phyloP scores from a whole-genome alignment of 2,888 invertebrate species.

The Drosophila barbarae region DNA sequence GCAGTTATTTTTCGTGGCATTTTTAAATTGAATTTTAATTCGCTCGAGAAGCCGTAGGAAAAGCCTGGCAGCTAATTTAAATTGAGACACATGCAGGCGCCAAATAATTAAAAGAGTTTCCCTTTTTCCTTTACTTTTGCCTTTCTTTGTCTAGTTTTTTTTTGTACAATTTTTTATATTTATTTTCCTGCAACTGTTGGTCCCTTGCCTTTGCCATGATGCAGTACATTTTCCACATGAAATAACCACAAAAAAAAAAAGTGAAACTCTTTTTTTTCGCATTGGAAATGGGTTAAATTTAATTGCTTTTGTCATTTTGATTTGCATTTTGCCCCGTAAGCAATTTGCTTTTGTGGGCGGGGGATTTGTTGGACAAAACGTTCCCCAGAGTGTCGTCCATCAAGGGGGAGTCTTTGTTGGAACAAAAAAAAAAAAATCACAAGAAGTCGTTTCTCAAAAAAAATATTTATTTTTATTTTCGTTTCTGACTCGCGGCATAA shows the following conservation, averaged over 20 bases:
- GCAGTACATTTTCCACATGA: constrained; percentile 77
- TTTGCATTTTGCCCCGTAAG: constrained; percentile 71
- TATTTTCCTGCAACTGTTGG: constrained; percentile 62
- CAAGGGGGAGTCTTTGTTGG: constrained; percentile 39
- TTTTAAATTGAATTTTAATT: constrained; percentile 76
- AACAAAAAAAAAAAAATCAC: constrained; percentile 2
- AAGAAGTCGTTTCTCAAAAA: constrained; percentile 55
- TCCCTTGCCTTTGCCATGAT: constrained; percentile 59
- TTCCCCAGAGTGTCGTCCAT: constrained; percentile 68
- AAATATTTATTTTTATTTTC: constrained; percentile 42
- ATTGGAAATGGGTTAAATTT: constrained; percentile 75
- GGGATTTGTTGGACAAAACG: constrained; percentile 51
- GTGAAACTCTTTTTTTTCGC: constrained; percentile 51
- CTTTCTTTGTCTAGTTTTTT: constrained; percentile 21
- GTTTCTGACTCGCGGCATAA: constrained; percentile 54
- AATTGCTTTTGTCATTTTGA: constrained; percentile 76
- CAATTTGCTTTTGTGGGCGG: constrained; percentile 57
- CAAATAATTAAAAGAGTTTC: constrained; percentile 66
- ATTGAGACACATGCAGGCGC: constrained; percentile 73
- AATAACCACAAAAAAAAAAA: constrained; percentile 73
- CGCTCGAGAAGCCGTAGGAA: constrained; percentile 30
- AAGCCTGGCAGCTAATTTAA: constrained; percentile 66
- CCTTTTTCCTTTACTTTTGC: constrained; percentile 37
- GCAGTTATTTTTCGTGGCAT: constrained; percentile 60
- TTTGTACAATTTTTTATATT: neutral